Base-by-base conservation (phyloP, 2,888 invertebrate genomes). In the Petrolisthes manimaculis region DNA sequence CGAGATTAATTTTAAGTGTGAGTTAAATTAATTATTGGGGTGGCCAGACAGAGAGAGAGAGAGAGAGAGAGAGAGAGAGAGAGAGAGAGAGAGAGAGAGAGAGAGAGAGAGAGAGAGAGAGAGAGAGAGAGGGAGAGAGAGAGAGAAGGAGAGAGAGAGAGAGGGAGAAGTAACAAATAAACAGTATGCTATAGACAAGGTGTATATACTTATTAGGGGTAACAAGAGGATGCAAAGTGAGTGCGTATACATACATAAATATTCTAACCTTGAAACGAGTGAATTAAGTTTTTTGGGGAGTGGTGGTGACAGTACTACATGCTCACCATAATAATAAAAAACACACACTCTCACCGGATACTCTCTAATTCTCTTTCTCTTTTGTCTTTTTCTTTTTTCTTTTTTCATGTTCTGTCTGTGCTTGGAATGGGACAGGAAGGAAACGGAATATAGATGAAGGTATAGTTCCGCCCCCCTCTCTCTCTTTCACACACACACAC, bases 21-120 rank as follows among this genome's bases (percentile, higher is more conserved):
- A 37, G 37, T 1, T 37, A 37, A 37, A 37, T 37, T 37, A 37
- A 51, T 6, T n/a, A 5, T 12, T 51, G 51, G 24, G 14, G 51
- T 37, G 5, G 24, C 9, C 9, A 56, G 56, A 56, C n/a, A 61
- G 81, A n/a, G n/a, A 4, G 61, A 81, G 81, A n/a, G 56, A 24
- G 56, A 8, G 24, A 81, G 81, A 56, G 56, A 21, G 24, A 56
- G 12, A 8, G 56, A 21, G 24, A 24, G 21, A 21, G 81, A 61
- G 78, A 78, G 78, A 78, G 78, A 78, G 78, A 78, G 53, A 53
- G 53, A 53, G 53, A 55, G 81, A 81, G 61, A 24, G 37, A 56
- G 61, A 56, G 53, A 21, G 61, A 61, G 61, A 61, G 37, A 4
- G 9, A 61, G 61, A 37, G 37, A 61, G 61, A 21, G 61, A 61